A percentile compares a stretch with the other conserved stretches of the same genome.
Conservation (phyloP, 2,797 vertebrate species). For the Alfaro cultratus region DNA sequence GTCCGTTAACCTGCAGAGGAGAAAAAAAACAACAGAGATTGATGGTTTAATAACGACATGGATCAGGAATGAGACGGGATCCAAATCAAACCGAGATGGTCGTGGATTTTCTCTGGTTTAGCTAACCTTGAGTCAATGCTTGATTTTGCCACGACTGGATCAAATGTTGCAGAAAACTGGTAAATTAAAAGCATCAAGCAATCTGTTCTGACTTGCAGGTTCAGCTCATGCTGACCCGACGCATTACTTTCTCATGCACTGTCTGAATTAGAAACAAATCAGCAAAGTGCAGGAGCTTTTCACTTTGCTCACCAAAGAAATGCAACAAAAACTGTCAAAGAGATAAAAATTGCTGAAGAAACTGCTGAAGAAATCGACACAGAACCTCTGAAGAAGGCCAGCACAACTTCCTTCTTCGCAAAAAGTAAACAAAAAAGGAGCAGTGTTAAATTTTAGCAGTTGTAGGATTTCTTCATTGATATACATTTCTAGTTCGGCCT, state of each 20-base stretch:
- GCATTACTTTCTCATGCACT: background rate
- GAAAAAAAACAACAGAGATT: background rate
- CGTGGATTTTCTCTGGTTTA: background rate
- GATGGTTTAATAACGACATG: background rate
- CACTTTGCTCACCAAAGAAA: background rate
- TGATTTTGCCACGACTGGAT: background rate
- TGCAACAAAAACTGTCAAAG: background rate
- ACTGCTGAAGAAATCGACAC: no score
- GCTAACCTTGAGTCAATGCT: background rate
- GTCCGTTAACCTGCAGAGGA: conserved; percentile 85
- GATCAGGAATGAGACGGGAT: background rate
- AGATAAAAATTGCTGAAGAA: background rate
- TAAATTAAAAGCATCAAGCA: background rate
- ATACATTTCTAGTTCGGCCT: no score
- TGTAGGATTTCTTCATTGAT: background rate
- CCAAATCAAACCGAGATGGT: background rate
- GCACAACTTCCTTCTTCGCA: no score
- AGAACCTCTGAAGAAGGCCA: no score
- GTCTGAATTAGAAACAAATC: background rate
- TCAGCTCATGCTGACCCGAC: background rate
- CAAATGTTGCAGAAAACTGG: background rate
- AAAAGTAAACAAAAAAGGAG: no score
- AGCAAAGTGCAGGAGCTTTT: background rate
- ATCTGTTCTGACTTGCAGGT: background rate
- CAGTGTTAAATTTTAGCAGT: no score